Base-by-base conservation (phyloP, 53 echinoderm and acorn worm genomes). In the Hippasteria phrygiana region DNA sequence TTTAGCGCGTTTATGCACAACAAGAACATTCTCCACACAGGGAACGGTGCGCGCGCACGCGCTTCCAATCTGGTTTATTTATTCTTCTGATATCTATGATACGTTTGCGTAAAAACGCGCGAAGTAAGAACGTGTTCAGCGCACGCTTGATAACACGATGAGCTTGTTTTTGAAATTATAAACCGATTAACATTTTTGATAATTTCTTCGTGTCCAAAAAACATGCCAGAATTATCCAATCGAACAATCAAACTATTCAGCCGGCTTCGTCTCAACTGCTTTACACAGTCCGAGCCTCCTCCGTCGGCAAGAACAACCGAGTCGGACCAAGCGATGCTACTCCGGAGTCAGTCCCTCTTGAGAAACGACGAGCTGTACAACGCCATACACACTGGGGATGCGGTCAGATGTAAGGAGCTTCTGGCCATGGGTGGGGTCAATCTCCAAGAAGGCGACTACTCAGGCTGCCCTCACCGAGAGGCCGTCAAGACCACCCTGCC, bases 311-410 rank as follows among this genome's bases (percentile, higher is more conserved):
- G 4, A 35, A 38, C 36, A 78, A 12, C 4, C 2, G n/a, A n/a
- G n/a, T n/a, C n/a, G n/a, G 37, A 4, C 27, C 2, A n/a, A 17
- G 36, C 2, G 55, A 55, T 53, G 36, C 36, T 26, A 0, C 41
- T 43, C 36, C 62, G 32, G 40, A 37, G 59, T 20, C 56, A 33
- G 34, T 33, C 63, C 20, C 34, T 22, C 4, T 40, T 48, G 33
- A 14, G 24, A 43, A 88, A 79, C 36, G 79, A 89, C 37, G 79
- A 89, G 22, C 70, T 89, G 18, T 80, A 71, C 46, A 63, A 71
- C 24, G 89, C 89, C 12, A 80, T 89, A 18, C 62, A 70, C 78
- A 65, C n/a, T 22, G 89, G 89, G 22, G 89, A 89, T 36, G 67
- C 39, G 7, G 24, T 16, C 24, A 33, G 62, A 54, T 89, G 89